Percentiles rank a stretch among this genome's conserved stretches.
These are phyloP conservation scores for Abrostola triplasia DNA, from an alignment of 2,888 invertebrate genomes.

Conservation along the genomic window DNA sequence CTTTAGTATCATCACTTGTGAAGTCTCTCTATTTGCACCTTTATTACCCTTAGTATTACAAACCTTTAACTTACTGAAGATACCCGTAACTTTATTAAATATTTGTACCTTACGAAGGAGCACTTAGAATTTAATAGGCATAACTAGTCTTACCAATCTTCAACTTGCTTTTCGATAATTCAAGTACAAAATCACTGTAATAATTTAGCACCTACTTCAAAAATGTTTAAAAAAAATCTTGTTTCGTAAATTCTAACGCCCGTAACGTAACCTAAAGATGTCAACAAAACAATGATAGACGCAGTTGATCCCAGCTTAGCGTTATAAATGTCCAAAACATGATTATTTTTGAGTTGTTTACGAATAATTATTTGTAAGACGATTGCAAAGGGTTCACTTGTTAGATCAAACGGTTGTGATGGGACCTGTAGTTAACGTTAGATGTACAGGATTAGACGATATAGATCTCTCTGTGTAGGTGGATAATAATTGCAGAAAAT, in stretches of 20 bases:
- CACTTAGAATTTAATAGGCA: no score
- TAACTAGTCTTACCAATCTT: no score
- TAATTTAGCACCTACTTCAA: no score
- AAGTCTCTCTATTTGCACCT: no score
- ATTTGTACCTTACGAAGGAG: no score
- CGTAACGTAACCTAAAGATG: slow-evolving; percentile 41
- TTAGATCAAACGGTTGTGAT: slow-evolving; percentile 29
- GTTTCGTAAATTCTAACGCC: neutral
- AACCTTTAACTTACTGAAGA: no score
- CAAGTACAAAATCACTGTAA: no score
- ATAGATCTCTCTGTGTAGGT: neutral
- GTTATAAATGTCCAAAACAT: slow-evolving; percentile 46
- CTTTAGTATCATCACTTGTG: no score
- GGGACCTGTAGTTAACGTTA: neutral
- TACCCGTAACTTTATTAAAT: no score
- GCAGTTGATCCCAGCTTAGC: slow-evolving; percentile 50
- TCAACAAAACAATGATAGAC: slow-evolving; percentile 11
- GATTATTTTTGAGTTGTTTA: slow-evolving; percentile 45
- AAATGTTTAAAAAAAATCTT: no score
- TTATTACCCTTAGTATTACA: no score
- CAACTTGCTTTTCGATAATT: no score
- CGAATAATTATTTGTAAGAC: slow-evolving; percentile 31
- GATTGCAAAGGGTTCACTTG: slow-evolving; percentile 19
- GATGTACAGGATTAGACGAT: neutral
- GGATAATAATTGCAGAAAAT: neutral